Evolutionary conservation across 1,140 invertebrate genomes (phyloP).

Genomic region (Neodiprion virginianus): DNA sequence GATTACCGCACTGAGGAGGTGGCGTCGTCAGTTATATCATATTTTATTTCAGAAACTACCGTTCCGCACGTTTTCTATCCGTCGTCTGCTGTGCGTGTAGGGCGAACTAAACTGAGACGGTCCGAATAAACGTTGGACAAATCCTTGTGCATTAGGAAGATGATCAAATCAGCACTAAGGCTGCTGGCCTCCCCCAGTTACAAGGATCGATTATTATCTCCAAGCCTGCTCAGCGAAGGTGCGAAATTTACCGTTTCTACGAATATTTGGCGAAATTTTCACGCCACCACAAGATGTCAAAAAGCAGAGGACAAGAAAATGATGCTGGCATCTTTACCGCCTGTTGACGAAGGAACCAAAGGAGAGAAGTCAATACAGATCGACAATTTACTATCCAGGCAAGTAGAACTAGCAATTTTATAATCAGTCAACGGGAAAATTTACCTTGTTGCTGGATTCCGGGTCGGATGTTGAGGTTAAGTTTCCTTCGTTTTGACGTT

Average conservation of each 20-base stretch:
- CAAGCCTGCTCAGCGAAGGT: background rate
- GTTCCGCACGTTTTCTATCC: too few species aligned
- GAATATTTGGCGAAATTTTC: conserved; percentile 38
- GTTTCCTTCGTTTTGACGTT: too few species aligned
- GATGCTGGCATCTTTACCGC: conserved; percentile 64
- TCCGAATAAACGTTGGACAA: too few species aligned
- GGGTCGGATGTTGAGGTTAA: too few species aligned
- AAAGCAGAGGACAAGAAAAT: conserved; percentile 66
- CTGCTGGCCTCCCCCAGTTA: background rate
- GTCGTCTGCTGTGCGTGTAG: too few species aligned
- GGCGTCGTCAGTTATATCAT: too few species aligned
- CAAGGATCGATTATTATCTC: background rate
- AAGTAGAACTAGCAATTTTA: conserved; percentile 19
- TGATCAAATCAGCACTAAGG: conserved; percentile 11
- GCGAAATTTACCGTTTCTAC: background rate
- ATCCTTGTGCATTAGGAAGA: background rate
- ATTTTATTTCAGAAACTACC: too few species aligned
- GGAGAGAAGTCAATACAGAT: conserved; percentile 71
- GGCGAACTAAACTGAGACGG: too few species aligned
- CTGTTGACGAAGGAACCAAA: conserved; percentile 70
- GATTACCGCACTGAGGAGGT: too few species aligned
- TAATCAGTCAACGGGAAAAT: too few species aligned
- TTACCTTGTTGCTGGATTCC: too few species aligned
- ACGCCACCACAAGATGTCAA: conserved; percentile 47
- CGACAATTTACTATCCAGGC: conserved; percentile 59